Evolutionary conservation across 2,113 vertebrate species (phyloP), one percentile per base, ranked within the genome.

Genomic region (Verasper variegatus): DNA sequence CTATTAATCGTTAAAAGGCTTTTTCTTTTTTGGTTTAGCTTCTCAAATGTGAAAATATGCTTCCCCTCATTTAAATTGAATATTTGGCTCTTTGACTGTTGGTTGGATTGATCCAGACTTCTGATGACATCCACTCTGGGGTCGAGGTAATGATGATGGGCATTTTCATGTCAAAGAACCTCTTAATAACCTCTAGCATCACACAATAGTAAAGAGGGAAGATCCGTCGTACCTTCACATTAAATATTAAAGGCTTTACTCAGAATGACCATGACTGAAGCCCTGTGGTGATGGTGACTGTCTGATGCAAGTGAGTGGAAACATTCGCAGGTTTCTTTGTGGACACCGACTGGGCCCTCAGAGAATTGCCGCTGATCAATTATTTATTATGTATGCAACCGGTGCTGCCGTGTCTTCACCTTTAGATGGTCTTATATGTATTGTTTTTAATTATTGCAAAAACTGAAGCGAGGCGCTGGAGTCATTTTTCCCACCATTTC

Each of bases 391-490:
- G 54, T 62, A n/a, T 60, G 61, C 49, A 62, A 47, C 18, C 40
- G 11, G 2, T 10, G 35, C 61, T 51, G 31, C 68, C 12, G 23
- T 14, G 49, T 15, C 71, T 66, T 75, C 74, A 84, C 86, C 82
- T 86, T 78, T 80, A 40, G 31, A 21, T n/a, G 54, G 3, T 52
- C 45, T 17, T 55, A 21, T 65, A 52, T 71, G 40, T 58, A 11
- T 55, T 24, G 42, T 42, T 59, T 72, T 77, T 77, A 59, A 85
- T 91, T 83, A 88, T 85, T 54, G 62, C 42, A 76, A 64, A 81
- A 31, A 72, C 68, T 12, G 64, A 71, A 76, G 45, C 5, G 0
- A 79, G 74, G 56, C 14, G 5, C 51, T 18, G 47, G 5, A 72
- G 78, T 73, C 55, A 8, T 77, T 68, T 74, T 71, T 68, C 15